Conservation (phyloP, 2,113 vertebrate genomes). For the Clarias magur region DNA sequence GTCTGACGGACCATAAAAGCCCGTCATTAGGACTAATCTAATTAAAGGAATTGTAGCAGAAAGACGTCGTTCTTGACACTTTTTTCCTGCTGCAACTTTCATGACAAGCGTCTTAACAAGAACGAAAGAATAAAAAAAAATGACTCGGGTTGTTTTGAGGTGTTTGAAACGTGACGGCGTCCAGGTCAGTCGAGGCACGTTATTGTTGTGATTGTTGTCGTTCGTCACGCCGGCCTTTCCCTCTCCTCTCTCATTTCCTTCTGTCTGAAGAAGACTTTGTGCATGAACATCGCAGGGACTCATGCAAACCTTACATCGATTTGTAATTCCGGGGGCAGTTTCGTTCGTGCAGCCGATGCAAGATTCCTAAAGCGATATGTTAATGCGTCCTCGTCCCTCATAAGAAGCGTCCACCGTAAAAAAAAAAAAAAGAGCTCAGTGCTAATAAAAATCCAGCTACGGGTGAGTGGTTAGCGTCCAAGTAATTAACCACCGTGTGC, state of each 20-base stretch:
- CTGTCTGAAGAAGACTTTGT: neutral
- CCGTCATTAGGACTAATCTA: neutral
- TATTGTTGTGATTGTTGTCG: neutral
- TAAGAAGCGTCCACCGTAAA: neutral
- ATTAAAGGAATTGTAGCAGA: neutral
- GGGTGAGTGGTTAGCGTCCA: neutral
- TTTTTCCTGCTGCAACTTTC: neutral
- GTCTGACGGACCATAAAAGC: neutral
- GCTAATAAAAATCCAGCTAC: conserved; percentile 8
- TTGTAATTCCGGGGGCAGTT: conserved; percentile 62
- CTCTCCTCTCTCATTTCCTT: neutral
- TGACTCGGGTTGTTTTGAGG: neutral
- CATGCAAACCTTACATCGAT: conserved; percentile 47
- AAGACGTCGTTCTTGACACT: neutral
- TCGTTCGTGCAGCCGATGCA: conserved; percentile 62
- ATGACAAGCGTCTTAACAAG: neutral
- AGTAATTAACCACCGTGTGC: neutral
- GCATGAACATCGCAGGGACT: neutral
- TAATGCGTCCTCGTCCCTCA: conserved; percentile 25
- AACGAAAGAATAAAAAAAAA: neutral
- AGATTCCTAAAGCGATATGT: conserved; percentile 65
- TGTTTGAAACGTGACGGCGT: neutral
- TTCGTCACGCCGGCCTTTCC: neutral
- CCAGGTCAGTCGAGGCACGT: neutral
- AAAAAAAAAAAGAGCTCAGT: neutral